Percentiles rank a stretch among this genome's conserved stretches.
These are phyloP conservation scores for Antechinus stuartii DNA, from an alignment of 2,113 vertebrate genomes.

Conservation along the genomic window DNA sequence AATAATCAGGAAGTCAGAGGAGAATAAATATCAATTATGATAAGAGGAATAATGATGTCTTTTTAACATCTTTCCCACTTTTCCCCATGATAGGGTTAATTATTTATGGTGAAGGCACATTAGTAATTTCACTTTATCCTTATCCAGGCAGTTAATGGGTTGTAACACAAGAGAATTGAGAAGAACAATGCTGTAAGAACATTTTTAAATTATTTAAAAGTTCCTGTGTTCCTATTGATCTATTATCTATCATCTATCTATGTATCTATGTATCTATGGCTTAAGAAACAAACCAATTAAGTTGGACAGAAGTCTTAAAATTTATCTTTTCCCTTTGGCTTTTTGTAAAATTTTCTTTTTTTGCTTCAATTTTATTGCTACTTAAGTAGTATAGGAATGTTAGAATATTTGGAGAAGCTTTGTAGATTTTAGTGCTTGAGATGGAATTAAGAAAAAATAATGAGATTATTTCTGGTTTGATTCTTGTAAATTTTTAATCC, in stretches of 20 bases:
- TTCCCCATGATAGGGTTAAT: conserved; percentile 57
- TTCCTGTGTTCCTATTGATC: background rate
- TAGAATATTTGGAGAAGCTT: rapidly evolving
- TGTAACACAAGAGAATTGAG: conserved; percentile 15
- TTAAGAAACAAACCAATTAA: background rate
- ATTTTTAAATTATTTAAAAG: conserved; percentile 41
- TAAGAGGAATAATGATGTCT: conserved; percentile 34
- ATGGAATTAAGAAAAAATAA: background rate
- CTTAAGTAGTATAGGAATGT: background rate
- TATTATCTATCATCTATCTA: no score
- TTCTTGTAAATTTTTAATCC: background rate
- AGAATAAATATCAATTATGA: conserved; percentile 62
- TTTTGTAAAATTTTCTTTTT: background rate
- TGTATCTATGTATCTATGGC: no score
- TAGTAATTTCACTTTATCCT: conserved; percentile 64
- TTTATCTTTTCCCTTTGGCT: background rate
- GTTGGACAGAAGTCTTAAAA: background rate
- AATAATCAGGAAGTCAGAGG: conserved; percentile 56
- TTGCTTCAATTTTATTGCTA: background rate
- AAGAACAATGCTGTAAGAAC: conserved; percentile 3
- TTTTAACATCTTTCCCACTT: conserved; percentile 25
- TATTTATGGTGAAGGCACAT: conserved; percentile 61
- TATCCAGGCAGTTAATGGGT: conserved; percentile 50
- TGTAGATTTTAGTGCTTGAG: background rate
- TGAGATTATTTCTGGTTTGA: background rate